phyloP scores from a whole-genome alignment of 2,797 vertebrate genomes.

The Prionace glauca region DNA sequence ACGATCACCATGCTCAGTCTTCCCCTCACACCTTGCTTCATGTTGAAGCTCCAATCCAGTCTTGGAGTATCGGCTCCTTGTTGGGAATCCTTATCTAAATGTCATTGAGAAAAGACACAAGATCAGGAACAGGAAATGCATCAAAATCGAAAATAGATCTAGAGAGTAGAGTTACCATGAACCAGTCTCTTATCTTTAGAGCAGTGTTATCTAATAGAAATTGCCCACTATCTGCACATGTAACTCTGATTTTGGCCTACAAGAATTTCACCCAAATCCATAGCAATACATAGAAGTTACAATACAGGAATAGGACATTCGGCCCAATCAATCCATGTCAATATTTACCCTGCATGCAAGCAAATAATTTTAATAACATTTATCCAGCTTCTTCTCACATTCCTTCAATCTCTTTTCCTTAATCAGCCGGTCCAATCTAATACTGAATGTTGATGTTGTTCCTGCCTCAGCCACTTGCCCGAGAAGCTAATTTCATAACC shows the following conservation, averaged over 20 bases:
- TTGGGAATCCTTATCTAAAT: not conserved
- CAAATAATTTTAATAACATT: not conserved
- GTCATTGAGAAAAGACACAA: not conserved
- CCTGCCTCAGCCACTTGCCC: not conserved
- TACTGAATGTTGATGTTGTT: not conserved
- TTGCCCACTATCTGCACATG: not conserved
- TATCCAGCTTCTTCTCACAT: not conserved
- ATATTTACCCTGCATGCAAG: not conserved
- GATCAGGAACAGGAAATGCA: not conserved
- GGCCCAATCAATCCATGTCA: not conserved
- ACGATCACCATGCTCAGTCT: not conserved
- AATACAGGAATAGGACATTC: not conserved
- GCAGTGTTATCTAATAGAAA: not conserved
- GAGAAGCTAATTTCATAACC: not conserved
- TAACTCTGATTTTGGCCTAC: not conserved
- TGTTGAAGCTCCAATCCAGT: slow-evolving; percentile 7
- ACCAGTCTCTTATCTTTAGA: not conserved
- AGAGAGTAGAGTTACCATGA: not conserved
- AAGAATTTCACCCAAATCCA: not conserved
- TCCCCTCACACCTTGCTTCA: not conserved
- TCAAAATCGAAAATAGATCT: not conserved
- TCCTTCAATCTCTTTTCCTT: not conserved
- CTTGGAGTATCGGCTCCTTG: not conserved
- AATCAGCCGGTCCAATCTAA: not conserved
- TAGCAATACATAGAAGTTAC: not conserved